Evolutionary conservation across 2,888 invertebrate species (phyloP).

Genomic region (Cephus runcator): DNA sequence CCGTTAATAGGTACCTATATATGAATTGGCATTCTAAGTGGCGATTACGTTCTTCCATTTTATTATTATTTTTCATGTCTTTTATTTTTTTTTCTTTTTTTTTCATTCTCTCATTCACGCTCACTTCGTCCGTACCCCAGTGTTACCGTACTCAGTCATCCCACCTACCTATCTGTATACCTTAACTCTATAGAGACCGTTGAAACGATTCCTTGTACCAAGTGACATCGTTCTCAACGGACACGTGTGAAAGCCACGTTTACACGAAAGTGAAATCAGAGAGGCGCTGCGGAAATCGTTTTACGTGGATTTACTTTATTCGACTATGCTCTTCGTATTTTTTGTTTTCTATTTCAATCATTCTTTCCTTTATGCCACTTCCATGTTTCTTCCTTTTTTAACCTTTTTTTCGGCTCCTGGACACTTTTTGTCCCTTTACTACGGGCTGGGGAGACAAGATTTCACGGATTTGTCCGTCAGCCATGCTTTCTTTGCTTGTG

Average conservation of each 20-base stretch:
- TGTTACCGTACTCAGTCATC: background rate
- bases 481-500: background rate
- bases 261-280: background rate
- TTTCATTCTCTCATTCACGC: background rate
- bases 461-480: background rate
- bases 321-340: background rate
- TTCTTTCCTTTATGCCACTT: background rate
- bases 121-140: slow-evolving; percentile 5
- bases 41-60: slow-evolving; percentile 19
- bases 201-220: background rate
- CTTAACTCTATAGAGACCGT: background rate
- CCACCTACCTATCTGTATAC: background rate
- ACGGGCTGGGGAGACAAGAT: background rate
- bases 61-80: slow-evolving; percentile 22
- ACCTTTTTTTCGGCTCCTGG: background rate
- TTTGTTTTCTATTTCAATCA: background rate
- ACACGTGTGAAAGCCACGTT: background rate
- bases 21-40: background rate
- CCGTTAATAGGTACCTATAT: slow-evolving; percentile 77
- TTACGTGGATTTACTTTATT: background rate
- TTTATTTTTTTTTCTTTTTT: background rate
- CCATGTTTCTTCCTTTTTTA: too few species aligned
- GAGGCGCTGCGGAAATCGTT: background rate
- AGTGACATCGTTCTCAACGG: background rate
- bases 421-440: background rate